Evolutionary conservation across 2,888 invertebrate genomes (phyloP).

Genomic region (Drosophila kuntzei): DNA sequence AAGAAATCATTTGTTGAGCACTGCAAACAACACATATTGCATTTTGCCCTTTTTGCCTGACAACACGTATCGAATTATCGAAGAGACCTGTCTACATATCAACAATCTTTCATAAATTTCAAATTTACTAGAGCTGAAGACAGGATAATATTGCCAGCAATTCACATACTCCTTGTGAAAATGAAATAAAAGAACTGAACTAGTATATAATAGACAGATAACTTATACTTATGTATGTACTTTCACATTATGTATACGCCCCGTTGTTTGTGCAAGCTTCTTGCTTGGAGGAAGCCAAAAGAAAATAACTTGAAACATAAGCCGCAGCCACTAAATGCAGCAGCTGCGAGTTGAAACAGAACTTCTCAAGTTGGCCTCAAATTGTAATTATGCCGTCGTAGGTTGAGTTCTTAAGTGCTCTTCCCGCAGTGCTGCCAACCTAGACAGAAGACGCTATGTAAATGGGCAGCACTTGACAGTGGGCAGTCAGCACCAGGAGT

Average conservation of each 20-base stretch:
- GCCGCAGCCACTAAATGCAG: conserved; percentile 9
- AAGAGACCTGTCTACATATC: conserved; percentile 13
- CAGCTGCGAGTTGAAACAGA: conserved; percentile 14
- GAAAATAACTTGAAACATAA: conserved; percentile 10
- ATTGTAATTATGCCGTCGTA: conserved; percentile 16
- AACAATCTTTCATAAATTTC: conserved; percentile 21
- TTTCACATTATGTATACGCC: conserved; percentile 5
- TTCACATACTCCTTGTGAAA: not conserved
- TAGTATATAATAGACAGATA: not conserved
- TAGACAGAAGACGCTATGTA: conserved; percentile 4
- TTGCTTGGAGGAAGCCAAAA: not conserved
- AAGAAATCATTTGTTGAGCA: conserved; percentile 24
- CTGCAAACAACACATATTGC: conserved; percentile 2
- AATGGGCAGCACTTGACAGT: conserved; percentile 18
- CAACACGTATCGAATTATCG: conserved; percentile 22
- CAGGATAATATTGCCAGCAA: not conserved
- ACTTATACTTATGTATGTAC: not conserved
- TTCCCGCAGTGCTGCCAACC: not conserved
- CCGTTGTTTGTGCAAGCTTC: conserved; percentile 1
- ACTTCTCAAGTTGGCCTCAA: conserved; percentile 15
- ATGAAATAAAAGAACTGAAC: not conserved
- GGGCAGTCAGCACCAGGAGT: no score
- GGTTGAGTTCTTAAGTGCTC: conserved; percentile 8
- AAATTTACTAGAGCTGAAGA: conserved; percentile 4
- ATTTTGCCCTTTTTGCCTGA: conserved; percentile 2